Conservation (phyloP, 2,113 vertebrate species). For the Urocitellus parryii region DNA sequence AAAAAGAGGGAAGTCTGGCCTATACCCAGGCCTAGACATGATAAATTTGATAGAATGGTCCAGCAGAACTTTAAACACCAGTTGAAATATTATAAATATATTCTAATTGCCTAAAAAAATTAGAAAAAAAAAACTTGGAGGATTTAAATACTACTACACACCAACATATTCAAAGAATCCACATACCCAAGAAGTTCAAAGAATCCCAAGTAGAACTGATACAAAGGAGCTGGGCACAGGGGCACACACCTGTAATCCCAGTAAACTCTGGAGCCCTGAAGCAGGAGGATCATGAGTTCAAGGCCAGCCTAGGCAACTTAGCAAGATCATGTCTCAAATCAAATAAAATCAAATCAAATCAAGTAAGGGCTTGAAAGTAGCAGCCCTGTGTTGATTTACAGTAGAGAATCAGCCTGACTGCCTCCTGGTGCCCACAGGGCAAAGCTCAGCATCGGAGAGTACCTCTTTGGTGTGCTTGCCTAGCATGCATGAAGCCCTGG, state of each 20-base stretch:
- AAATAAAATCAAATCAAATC: not conserved
- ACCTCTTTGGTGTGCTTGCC: too few species aligned
- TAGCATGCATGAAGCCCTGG: too few species aligned
- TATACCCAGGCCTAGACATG: not conserved
- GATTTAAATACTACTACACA: too few species aligned
- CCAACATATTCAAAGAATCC: not conserved
- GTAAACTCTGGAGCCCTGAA: too few species aligned
- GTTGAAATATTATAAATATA: not conserved
- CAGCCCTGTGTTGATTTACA: not conserved
- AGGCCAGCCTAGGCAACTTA: too few species aligned
- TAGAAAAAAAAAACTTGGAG: too few species aligned
- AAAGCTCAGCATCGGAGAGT: rapidly evolving
- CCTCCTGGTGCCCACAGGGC: not conserved
- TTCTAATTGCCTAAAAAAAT: too few species aligned
- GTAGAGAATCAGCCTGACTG: too few species aligned
- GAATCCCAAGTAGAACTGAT: not conserved
- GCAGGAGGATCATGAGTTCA: too few species aligned
- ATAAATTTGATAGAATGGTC: not conserved
- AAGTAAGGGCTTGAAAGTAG: not conserved
- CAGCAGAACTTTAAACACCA: not conserved
- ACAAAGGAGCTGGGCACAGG: not conserved
- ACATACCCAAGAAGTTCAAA: not conserved
- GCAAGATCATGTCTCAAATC: too few species aligned
- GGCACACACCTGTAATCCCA: too few species aligned
- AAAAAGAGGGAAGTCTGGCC: not conserved